These are phyloP conservation scores for Trochalopteron elliotii DNA, from an alignment of 2,113 vertebrate species.

Conservation along the genomic window DNA sequence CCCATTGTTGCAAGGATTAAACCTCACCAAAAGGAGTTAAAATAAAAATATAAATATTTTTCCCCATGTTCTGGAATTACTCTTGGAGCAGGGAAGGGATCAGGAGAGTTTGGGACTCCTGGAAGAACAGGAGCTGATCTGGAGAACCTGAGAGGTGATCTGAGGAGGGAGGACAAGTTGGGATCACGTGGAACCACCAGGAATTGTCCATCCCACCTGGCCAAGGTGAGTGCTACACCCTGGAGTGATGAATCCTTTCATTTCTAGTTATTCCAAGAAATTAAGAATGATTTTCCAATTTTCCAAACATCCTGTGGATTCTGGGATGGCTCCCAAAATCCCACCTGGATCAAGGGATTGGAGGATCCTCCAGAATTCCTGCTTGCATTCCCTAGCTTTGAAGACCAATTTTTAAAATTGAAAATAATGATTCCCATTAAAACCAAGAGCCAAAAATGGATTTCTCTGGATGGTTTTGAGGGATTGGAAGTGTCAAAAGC, in stretches of 20 bases:
- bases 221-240: not conserved
- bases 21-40: not conserved
- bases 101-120: not conserved
- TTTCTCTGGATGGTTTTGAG: not conserved
- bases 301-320: not conserved
- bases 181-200: not conserved
- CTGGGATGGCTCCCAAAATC: not conserved
- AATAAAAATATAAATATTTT: not conserved
- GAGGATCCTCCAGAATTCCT: not conserved
- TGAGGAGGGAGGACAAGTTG: too few relatives aligned
- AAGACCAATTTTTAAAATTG: not conserved
- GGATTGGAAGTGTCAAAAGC: not conserved
- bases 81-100: not conserved
- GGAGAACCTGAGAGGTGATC: not conserved
- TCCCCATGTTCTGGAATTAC: not conserved
- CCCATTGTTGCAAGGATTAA: not conserved
- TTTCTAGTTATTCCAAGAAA: not conserved
- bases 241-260: not conserved
- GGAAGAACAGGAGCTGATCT: not conserved
- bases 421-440: not conserved
- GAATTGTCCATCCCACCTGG: not conserved
- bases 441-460: not conserved
- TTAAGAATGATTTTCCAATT: accelerated
- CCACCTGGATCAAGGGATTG: not conserved
- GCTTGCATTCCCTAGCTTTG: accelerated